Conservation (phyloP, 2,797 vertebrate species). For the Cyclopterus lumpus region DNA sequence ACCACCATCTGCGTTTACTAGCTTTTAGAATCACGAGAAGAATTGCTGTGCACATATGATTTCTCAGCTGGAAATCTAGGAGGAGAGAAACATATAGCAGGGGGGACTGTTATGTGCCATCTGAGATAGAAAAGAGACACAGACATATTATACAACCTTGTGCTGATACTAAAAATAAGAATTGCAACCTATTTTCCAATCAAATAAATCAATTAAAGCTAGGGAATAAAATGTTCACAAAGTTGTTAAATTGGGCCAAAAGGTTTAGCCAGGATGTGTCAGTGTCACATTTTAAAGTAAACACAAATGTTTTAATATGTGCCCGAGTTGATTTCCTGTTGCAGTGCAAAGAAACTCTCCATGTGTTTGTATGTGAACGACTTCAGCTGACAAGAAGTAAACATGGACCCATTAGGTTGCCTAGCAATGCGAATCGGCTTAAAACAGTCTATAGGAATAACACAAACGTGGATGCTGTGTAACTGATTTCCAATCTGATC, state of each 20-base stretch:
- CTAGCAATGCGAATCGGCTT: background rate
- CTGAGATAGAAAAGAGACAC: background rate
- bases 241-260: background rate
- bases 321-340: background rate
- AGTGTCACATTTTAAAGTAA: background rate
- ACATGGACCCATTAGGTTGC: background rate
- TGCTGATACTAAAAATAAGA: background rate
- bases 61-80: conserved; percentile 31
- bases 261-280: background rate
- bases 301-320: background rate
- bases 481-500: conserved; percentile 7
- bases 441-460: background rate
- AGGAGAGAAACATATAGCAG: conserved; percentile 35
- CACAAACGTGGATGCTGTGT: background rate
- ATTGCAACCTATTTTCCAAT: background rate
- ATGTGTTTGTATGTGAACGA: background rate
- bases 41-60: conserved; percentile 37
- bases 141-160: background rate
- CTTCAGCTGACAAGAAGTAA: background rate
- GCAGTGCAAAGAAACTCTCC: background rate
- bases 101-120: background rate
- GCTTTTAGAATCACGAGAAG: conserved; percentile 11
- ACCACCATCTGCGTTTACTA: conserved; percentile 34
- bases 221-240: background rate
- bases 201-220: background rate